These are phyloP conservation scores for Rhopalosiphum padi DNA, from an alignment of 1,140 invertebrate species.

Conservation along the genomic window DNA sequence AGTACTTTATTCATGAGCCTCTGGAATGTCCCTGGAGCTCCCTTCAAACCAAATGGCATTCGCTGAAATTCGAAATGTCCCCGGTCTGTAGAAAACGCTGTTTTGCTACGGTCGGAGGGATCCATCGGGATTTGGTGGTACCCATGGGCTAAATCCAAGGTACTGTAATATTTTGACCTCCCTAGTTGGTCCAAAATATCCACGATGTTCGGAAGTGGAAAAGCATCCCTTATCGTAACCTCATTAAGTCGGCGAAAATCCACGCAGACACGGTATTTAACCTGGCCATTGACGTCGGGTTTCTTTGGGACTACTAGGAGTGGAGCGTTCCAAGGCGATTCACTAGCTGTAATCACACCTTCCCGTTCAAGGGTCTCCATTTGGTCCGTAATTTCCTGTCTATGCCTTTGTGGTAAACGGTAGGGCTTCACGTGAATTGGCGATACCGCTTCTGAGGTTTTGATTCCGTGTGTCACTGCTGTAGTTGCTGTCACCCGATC, in stretches of 20 bases:
- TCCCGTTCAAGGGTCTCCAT: too few relatives aligned
- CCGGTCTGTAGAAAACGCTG: neutral
- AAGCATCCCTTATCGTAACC: neutral
- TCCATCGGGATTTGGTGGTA: neutral
- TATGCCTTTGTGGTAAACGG: too few relatives aligned
- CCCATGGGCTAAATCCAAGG: neutral
- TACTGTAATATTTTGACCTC: constrained; percentile 62
- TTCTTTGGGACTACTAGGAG: too few relatives aligned
- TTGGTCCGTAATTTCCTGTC: too few relatives aligned
- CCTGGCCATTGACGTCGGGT: constrained; percentile 40
- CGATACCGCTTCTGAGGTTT: too few relatives aligned
- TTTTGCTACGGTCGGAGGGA: neutral
- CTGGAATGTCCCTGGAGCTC: neutral
- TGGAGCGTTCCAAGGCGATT: too few relatives aligned
- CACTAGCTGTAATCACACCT: too few relatives aligned
- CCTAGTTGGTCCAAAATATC: constrained; percentile 66
- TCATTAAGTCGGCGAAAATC: constrained; percentile 64
- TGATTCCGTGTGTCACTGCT: too few relatives aligned
- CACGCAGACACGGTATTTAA: constrained; percentile 59
- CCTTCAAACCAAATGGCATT: neutral
- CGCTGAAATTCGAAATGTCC: neutral
- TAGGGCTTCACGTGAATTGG: too few relatives aligned
- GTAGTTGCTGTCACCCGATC: too few relatives aligned
- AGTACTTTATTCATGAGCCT: neutral
- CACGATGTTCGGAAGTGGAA: constrained; percentile 60